phyloP scores from a whole-genome alignment of 2,113 vertebrate species.

The Nothobranchius kuhntae region DNA sequence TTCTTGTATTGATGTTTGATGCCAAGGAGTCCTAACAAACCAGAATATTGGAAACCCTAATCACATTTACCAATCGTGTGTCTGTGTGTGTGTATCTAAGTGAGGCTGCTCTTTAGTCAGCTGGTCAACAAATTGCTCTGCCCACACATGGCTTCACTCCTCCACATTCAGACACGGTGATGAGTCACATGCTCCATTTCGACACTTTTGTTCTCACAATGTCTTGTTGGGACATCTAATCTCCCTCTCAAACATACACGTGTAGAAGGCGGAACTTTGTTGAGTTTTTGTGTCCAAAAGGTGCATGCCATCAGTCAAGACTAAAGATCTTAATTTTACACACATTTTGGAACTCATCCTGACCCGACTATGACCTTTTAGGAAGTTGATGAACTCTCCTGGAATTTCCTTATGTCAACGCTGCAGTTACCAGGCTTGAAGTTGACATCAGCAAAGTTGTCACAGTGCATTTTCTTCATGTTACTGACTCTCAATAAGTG shows the following conservation, averaged over 20 bases:
- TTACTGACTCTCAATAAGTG: conserved; percentile 52
- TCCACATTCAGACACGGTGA: conserved; percentile 73
- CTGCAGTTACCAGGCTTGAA: conserved; percentile 39
- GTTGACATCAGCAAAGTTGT: conserved; percentile 72
- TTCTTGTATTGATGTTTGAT: neutral
- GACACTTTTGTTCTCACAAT: conserved; percentile 75
- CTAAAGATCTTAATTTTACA: conserved; percentile 8
- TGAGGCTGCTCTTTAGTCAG: conserved; percentile 67
- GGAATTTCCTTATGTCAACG: conserved; percentile 67
- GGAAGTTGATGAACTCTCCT: conserved; percentile 49
- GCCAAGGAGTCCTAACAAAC: neutral
- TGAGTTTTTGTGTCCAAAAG: conserved; percentile 4
- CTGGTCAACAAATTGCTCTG: conserved; percentile 66
- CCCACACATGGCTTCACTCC: conserved; percentile 74
- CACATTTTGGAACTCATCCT: conserved; percentile 1
- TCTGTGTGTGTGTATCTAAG: conserved; percentile 42
- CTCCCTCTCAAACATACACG: conserved; percentile 36
- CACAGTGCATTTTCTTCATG: conserved; percentile 65
- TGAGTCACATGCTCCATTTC: conserved; percentile 81
- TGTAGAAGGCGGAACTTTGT: conserved; percentile 7
- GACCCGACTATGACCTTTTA: conserved; percentile 49
- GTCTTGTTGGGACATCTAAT: conserved; percentile 67
- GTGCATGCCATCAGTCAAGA: neutral
- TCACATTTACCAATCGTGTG: neutral
- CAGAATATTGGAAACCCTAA: neutral